These are phyloP conservation scores for Lacerta viridis DNA, from an alignment of 2,797 vertebrate genomes.

Conservation along the genomic window DNA sequence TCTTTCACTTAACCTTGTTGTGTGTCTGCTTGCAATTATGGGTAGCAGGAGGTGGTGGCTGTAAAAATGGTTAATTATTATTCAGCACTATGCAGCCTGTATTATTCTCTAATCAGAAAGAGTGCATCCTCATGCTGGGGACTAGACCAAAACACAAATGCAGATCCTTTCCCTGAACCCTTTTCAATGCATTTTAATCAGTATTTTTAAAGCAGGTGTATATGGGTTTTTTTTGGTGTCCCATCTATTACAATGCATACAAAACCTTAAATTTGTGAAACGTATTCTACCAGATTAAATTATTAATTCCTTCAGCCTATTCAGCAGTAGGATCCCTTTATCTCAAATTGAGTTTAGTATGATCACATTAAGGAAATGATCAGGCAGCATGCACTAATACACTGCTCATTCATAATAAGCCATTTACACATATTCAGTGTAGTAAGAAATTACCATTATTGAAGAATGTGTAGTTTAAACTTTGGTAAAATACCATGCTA, in stretches of 20 bases:
- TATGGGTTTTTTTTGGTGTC: too few species aligned
- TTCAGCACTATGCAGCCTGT: background rate
- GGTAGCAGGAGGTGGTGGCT: background rate
- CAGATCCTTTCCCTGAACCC: background rate
- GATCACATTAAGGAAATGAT: background rate
- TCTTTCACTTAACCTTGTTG: conserved; percentile 9
- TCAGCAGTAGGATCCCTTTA: background rate
- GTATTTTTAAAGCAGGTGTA: background rate
- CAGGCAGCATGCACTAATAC: too few species aligned
- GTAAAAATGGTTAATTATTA: background rate
- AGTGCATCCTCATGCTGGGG: background rate
- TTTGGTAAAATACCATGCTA: background rate
- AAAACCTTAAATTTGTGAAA: background rate
- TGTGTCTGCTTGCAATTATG: background rate
- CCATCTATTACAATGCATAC: background rate
- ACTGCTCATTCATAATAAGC: too few species aligned
- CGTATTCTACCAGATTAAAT: background rate
- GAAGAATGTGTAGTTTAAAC: background rate
- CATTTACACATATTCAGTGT: background rate
- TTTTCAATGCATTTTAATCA: conserved; percentile 4
- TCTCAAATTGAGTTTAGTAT: background rate
- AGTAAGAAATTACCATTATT: background rate
- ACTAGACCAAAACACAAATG: background rate
- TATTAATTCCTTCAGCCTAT: background rate
- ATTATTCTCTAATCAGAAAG: conserved; percentile 2